phyloP scores from a whole-genome alignment of 2,113 vertebrate species.

The Ptyas mucosa region DNA sequence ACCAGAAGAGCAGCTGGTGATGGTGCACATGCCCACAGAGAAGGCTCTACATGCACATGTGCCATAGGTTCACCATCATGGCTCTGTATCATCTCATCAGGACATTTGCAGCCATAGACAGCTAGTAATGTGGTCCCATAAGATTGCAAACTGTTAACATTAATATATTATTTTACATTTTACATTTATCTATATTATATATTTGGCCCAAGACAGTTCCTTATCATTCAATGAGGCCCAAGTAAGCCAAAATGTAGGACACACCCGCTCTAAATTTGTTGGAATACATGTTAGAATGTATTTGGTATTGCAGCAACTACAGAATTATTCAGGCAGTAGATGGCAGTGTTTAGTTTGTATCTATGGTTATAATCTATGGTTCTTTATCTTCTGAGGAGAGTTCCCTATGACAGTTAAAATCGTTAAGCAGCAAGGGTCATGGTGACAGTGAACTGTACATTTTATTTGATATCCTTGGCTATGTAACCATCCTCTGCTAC shows the following conservation, averaged over 20 bases:
- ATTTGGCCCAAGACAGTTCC: background rate
- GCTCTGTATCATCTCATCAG: background rate
- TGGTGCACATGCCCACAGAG: too few relatives aligned
- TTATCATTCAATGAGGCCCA: background rate
- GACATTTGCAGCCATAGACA: background rate
- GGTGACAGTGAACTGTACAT: background rate
- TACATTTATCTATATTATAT: background rate
- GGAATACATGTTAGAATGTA: background rate
- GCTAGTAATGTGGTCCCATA: background rate
- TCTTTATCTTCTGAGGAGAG: background rate
- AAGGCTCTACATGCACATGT: too few relatives aligned
- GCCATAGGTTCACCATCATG: too few relatives aligned
- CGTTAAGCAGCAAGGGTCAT: background rate
- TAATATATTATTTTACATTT: background rate
- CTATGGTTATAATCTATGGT: background rate
- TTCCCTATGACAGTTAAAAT: background rate
- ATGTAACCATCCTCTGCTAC: background rate
- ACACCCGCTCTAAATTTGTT: background rate
- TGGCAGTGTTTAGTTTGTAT: background rate
- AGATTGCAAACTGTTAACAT: background rate
- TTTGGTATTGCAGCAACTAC: background rate
- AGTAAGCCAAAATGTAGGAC: background rate
- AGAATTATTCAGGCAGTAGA: background rate
- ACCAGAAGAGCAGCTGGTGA: too few relatives aligned
- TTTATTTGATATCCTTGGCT: background rate